Conservation (phyloP, 2,888 invertebrate genomes). For the Sinotaia quadrata region DNA sequence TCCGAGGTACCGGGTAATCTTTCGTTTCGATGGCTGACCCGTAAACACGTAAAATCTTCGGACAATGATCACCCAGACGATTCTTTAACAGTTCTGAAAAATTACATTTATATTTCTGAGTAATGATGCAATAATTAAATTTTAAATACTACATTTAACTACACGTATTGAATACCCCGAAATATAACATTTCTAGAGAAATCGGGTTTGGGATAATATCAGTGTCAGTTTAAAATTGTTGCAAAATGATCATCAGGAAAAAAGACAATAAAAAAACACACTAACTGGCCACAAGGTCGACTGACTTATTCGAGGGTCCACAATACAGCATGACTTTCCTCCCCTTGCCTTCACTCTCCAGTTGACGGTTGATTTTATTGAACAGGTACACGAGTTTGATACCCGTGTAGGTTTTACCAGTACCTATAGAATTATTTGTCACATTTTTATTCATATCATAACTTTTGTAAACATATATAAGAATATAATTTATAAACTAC, state of each 20-base stretch:
- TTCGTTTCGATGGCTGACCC: conserved; percentile 49
- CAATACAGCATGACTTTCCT: conserved; percentile 61
- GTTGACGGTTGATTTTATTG: conserved; percentile 41
- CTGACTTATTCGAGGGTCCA: conserved; percentile 67
- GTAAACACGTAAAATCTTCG: conserved; percentile 60
- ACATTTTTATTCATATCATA: no score
- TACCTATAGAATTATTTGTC: conserved; percentile 54
- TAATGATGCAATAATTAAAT: not conserved
- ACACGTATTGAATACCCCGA: no score
- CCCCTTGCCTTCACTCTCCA: conserved; percentile 32
- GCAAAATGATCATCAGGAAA: no score
- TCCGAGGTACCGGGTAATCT: conserved; percentile 60
- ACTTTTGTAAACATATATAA: no score
- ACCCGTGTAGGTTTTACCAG: conserved; percentile 64
- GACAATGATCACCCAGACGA: conserved; percentile 39
- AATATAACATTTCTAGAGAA: no score
- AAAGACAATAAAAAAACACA: not conserved
- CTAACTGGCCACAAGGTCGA: conserved; percentile 64
- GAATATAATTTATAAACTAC: no score
- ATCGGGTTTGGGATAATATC: no score
- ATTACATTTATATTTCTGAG: not conserved
- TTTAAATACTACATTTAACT: no score
- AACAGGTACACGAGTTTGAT: conserved; percentile 56
- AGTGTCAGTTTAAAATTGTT: not conserved
- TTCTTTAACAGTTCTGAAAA: conserved; percentile 37